Base-by-base conservation (phyloP, 2,797 vertebrate genomes). In the Cryptoprocta ferox region DNA sequence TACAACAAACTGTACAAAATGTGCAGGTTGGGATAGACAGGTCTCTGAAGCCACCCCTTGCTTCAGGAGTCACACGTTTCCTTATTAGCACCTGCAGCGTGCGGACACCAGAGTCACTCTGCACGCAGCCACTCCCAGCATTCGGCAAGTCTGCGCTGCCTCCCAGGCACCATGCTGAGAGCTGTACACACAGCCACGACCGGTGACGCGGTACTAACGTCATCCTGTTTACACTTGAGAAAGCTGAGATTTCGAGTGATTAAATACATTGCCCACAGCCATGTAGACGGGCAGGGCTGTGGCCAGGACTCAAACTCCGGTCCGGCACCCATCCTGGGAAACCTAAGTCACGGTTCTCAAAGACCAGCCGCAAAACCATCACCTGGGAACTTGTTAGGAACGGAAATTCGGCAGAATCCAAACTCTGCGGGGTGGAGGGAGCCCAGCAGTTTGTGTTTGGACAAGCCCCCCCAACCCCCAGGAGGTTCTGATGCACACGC, bases 181-280 rank as follows among this genome's bases (percentile, higher is more conserved):
- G 53, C 12, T 14, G 1, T 1, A 35, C 16, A 45, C 50, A 16
- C 50, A 37, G 78, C 50, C 21, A 5, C 1, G n/a, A 26, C 50
- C 0, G 1, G 5, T 3, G 45, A 32, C 0, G 14, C 15, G 0
- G 18, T 14, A 53, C 50, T 56, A 37, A 15, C 0, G 30, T 21
- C 19, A 56, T 14, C 18, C 35, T 2, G 7, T 42, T 12, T 59
- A 6, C 50, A 71, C 11, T 2, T 0, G 11, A 56, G 26, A 53
- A 56, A 32, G 84, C 65, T 3, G 35, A 56, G 28, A 39, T 32
- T 19, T 56, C 6, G 12, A 86, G 35, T 30, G 6, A 71, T 35
- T 24, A 68, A 11, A 13, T 35, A 14, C 32, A 12, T 66, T 84
- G 42, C 19, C 30, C 39, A 15, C 19, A 30, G 21, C 65, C 21